Evolutionary conservation across 2,888 invertebrate genomes (phyloP).

Genomic region (Automeris io): DNA sequence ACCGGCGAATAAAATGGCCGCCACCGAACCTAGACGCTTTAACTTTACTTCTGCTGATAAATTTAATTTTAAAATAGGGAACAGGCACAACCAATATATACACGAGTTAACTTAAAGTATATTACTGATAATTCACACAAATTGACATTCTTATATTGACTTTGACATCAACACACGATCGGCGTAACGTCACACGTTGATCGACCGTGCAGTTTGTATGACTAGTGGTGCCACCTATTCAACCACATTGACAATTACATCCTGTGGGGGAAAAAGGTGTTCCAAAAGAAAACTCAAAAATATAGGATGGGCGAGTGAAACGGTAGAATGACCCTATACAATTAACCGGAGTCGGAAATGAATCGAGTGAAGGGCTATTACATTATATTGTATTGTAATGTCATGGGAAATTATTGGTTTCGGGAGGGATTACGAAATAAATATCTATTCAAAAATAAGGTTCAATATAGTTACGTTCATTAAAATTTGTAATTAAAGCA

Average conservation of each 20-base stretch:
- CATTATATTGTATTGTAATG: conserved; percentile 24
- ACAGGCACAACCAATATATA: conserved; percentile 24
- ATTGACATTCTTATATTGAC: conserved; percentile 45
- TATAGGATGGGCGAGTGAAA: conserved; percentile 56
- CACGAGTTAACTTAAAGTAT: conserved; percentile 28
- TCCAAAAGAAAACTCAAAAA: conserved; percentile 52
- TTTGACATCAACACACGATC: conserved; percentile 57
- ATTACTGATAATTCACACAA: conserved; percentile 40
- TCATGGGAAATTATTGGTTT: conserved; percentile 21
- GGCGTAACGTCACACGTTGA: conserved; percentile 56
- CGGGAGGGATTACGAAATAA: background rate
- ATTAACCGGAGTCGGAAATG: conserved; percentile 53
- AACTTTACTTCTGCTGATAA: conserved; percentile 52
- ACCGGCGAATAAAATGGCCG: conserved; percentile 76
- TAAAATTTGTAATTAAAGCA: too few relatives aligned
- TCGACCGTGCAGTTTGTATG: conserved; percentile 40
- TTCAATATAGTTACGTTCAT: too few relatives aligned
- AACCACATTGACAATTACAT: conserved; percentile 39
- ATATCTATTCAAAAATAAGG: background rate
- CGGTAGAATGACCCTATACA: conserved; percentile 56
- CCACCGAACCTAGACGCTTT: conserved; percentile 54
- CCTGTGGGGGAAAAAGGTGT: conserved; percentile 48
- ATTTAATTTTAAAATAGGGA: conserved; percentile 24
- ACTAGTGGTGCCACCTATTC: conserved; percentile 67
- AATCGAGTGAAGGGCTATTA: conserved; percentile 39